Evolutionary conservation across 2,888 invertebrate genomes (phyloP), one percentile per base, ranked within the genome.

Genomic region (Cataglyphis altisquamis): DNA sequence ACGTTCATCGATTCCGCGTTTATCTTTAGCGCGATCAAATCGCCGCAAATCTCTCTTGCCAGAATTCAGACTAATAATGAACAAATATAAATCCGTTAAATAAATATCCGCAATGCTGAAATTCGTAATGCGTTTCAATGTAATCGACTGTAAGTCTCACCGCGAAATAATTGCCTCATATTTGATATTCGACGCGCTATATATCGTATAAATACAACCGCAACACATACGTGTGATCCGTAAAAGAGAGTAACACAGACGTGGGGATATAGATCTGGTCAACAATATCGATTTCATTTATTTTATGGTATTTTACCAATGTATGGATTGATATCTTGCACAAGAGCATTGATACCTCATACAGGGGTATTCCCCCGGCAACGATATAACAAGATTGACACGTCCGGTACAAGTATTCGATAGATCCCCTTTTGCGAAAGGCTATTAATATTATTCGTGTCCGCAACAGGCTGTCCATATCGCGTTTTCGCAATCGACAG

Each of bases 201-300:
- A 6, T 39, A 64, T 57, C 57, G n/a, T 41, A 32, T 60, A 39
- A 41, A 60, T 25, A 8, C 41, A 39, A 52, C 3, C n/a, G 9
- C 15, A 67, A 25, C 29, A 41, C 3, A 29, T 25, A 25, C 25
- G 25, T 36, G 21, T 18, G 52, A 70, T 78, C 25, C 15, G 15
- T 12, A 36, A 21, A 45, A 60, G 45, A 78, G 57, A 25, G 25
- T 55, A 45, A 45, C 39, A 41, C 21, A 60, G 41, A 21, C 18
- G 21, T 36, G 32, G 32, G 21, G 41, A 39, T 12, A n/a, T 3
- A 8, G 21, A 36, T 45, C 12, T 6, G 9, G 41, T 5, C 39
- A 77, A 77, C 29, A 8, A 70, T 78, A 78, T 70, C 32, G 70
- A 78, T 78, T 70, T 45, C 60, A 78, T 70, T 78, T 78, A 60